phyloP scores from a whole-genome alignment of 2,888 invertebrate species.

The Plusia festucae region DNA sequence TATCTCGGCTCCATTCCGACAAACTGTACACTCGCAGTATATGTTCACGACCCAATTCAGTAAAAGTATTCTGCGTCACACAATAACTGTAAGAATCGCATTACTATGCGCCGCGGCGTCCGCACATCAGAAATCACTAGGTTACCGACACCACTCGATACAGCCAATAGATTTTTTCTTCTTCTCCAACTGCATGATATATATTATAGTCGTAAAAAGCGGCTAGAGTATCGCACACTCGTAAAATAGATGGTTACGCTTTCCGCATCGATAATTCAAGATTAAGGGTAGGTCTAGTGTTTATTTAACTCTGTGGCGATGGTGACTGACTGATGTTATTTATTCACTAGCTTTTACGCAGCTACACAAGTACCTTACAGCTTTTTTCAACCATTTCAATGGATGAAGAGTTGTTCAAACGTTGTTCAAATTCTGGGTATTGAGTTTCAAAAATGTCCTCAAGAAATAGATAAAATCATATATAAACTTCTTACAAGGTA shows the following conservation, averaged over 20 bases:
- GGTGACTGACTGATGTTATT: slow-evolving; percentile 31
- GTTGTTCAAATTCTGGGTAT: slow-evolving; percentile 27
- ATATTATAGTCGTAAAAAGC: slow-evolving; percentile 83
- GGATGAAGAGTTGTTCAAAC: background rate
- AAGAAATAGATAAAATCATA: no score
- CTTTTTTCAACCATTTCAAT: background rate
- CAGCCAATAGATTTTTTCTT: slow-evolving; percentile 81
- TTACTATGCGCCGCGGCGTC: slow-evolving; percentile 75
- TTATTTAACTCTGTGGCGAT: slow-evolving; percentile 54
- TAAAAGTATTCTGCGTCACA: slow-evolving; percentile 61
- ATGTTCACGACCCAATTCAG: slow-evolving; percentile 64
- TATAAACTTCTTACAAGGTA: no score
- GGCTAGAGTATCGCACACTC: slow-evolving; percentile 73
- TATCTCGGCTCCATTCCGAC: slow-evolving; percentile 44
- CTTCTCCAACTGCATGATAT: slow-evolving; percentile 82
- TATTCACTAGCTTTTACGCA: slow-evolving; percentile 20
- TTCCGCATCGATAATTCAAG: slow-evolving; percentile 86
- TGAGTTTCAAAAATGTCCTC: no score
- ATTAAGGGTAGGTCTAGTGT: slow-evolving; percentile 69
- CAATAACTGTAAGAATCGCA: slow-evolving; percentile 63
- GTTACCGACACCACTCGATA: slow-evolving; percentile 79
- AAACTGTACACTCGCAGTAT: slow-evolving; percentile 52
- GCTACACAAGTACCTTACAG: background rate
- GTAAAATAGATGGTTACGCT: slow-evolving; percentile 83
- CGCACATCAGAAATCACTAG: slow-evolving; percentile 75